phyloP scores from a whole-genome alignment of 1,140 invertebrate genomes.

The Fopius arisanus region DNA sequence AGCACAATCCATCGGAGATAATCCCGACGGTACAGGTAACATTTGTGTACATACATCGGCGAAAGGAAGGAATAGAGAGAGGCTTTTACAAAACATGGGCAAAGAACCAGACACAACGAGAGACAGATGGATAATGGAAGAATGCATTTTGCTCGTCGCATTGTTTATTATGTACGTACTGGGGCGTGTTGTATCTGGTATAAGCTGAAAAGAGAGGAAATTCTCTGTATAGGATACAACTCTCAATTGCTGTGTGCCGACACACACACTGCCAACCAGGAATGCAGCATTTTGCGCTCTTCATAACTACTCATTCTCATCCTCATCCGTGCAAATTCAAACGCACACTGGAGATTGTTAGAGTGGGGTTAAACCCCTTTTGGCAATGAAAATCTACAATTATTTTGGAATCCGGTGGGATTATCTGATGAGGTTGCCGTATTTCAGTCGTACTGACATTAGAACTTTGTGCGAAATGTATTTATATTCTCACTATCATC shows the following conservation, averaged over 20 bases:
- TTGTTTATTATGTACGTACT: constrained; percentile 39
- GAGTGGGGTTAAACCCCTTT: background rate
- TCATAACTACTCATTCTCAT: background rate
- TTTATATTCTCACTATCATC: no score
- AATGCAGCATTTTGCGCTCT: constrained; percentile 31
- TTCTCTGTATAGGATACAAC: background rate
- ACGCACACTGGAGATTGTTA: background rate
- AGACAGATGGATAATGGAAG: constrained; percentile 39
- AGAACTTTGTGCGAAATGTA: no score
- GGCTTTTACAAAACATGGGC: constrained; percentile 11
- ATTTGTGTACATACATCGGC: background rate
- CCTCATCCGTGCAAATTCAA: background rate
- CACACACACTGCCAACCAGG: constrained; percentile 29
- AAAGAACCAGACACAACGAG: constrained; percentile 28
- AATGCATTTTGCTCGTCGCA: constrained; percentile 33
- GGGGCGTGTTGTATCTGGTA: constrained; percentile 12
- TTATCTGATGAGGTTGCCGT: no score
- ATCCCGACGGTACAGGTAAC: background rate
- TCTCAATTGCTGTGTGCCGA: background rate
- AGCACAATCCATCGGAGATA: background rate
- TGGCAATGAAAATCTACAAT: background rate
- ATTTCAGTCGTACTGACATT: no score
- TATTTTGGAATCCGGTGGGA: no score
- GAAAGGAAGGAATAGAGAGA: background rate
- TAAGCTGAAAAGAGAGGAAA: constrained; percentile 28